Conservation (phyloP, 2,888 invertebrate species). For the Atethmia centrago region DNA sequence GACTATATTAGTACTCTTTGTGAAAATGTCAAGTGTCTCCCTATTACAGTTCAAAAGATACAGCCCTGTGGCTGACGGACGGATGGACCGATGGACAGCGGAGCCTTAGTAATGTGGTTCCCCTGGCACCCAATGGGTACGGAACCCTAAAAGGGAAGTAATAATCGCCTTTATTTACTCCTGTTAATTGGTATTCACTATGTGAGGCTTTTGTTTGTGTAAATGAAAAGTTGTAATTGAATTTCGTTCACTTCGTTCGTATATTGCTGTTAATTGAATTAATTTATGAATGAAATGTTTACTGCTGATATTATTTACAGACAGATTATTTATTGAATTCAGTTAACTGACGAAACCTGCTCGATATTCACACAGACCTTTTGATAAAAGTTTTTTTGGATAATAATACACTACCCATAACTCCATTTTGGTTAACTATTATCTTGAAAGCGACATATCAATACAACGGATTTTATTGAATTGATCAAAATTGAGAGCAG, state of each 20-base stretch:
- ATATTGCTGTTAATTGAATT: not conserved
- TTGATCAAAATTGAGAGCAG: too few species aligned
- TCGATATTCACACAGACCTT: not conserved
- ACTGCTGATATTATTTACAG: not conserved
- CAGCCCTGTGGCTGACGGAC: too few species aligned
- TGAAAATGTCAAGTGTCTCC: too few species aligned
- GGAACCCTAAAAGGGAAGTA: not conserved
- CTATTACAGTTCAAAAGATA: too few species aligned
- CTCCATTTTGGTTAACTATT: too few species aligned
- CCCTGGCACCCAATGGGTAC: not conserved
- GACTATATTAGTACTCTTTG: too few species aligned
- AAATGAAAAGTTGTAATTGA: not conserved
- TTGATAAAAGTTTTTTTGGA: not conserved
- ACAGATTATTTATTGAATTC: not conserved
- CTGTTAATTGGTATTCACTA: not conserved
- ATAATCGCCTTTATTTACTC: not conserved
- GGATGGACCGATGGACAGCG: too few species aligned
- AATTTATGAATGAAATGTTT: not conserved
- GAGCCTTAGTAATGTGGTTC: not conserved
- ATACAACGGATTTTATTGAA: too few species aligned
- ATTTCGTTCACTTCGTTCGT: conserved; percentile 4
- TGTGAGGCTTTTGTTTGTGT: not conserved
- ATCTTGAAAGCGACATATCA: too few species aligned
- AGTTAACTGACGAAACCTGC: not conserved
- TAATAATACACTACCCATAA: not conserved